A percentile compares a stretch with the other conserved stretches of the same genome.
Evolutionary conservation across 2,113 vertebrate genomes (phyloP).

Genomic region (Microcebus murinus): DNA sequence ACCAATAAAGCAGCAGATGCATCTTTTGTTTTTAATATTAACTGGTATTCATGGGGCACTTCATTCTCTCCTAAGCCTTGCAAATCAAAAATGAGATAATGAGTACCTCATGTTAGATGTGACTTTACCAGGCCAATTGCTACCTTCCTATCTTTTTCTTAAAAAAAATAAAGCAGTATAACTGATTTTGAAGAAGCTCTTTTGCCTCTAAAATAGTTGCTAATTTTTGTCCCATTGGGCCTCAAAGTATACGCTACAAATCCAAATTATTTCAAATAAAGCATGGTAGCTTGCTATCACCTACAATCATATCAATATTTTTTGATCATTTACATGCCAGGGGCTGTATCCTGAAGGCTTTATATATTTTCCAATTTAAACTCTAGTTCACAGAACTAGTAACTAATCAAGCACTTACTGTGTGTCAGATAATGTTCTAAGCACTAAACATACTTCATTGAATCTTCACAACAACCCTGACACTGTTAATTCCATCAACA

Average conservation of each 20-base stretch:
- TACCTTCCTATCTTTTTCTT: neutral
- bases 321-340: neutral
- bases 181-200: neutral
- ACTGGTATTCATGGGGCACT: neutral
- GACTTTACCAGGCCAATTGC: neutral
- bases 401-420: neutral
- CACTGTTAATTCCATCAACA: neutral
- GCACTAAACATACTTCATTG: neutral
- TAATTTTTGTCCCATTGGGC: neutral
- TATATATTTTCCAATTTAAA: neutral
- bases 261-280: slow-evolving; percentile 51
- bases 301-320: neutral
- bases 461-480: neutral
- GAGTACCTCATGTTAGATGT: neutral
- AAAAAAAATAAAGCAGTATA: neutral
- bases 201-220: slow-evolving; percentile 23
- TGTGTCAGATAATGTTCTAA: neutral
- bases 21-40: slow-evolving; percentile 8
- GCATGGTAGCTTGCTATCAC: neutral
- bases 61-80: neutral
- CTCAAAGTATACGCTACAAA: neutral
- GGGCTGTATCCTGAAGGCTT: neutral
- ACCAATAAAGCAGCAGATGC: neutral
- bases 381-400: neutral
- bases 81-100: slow-evolving; percentile 12